Base-by-base conservation (phyloP, 1,140 invertebrate genomes). In the Bilobella aurantiaca region DNA sequence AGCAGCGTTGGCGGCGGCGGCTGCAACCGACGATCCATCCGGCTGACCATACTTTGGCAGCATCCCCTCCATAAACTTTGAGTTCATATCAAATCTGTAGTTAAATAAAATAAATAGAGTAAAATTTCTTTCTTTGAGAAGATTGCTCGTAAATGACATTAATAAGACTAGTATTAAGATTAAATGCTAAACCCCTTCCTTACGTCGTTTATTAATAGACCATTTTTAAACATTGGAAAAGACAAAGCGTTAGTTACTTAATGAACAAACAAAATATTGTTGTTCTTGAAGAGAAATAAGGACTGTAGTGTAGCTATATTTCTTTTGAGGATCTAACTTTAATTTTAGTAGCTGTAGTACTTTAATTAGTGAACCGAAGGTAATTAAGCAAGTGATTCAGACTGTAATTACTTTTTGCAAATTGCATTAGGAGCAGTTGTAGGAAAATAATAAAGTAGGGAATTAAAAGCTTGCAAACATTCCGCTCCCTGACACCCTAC, bases 61-160 rank as follows among this genome's bases (percentile, higher is more conserved):
- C 89, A 93, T 93, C 83, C 89, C 92, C 89, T 93, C 90, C 82
- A 93, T 91, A 85, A 93, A 93, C 86, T 94, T 93, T 81, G 87
- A 90, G 87, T 87, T 93, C 90, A 93, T 93, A 82, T 84, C 85
- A 68, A 66, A 31, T 62, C 21, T 29, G 21, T 8, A 18, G 34
- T 12, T 42, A 12, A 8, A 42, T 8, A 42, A 42, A 42, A 42
- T 42, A 18, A 18, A 8, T 18, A 18, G 8, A 8, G 8, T 42
- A 18, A 42, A 8, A 8, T 18, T 42, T 42, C 34, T 42, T 42
- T 18, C 34, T 42, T 8, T 42, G 34, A n/a, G n/a, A n/a, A n/a
- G n/a, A 8, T 42, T 42, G 34, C 34, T 42, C 34, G 18, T 8
- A 42, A 42, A 42, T 42, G 34, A 42, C 8, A 42, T 42, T 18